Evolutionary conservation across 2,888 invertebrate species (phyloP), one percentile per base, ranked within the genome.

Genomic region (Itoplectis maculator): DNA sequence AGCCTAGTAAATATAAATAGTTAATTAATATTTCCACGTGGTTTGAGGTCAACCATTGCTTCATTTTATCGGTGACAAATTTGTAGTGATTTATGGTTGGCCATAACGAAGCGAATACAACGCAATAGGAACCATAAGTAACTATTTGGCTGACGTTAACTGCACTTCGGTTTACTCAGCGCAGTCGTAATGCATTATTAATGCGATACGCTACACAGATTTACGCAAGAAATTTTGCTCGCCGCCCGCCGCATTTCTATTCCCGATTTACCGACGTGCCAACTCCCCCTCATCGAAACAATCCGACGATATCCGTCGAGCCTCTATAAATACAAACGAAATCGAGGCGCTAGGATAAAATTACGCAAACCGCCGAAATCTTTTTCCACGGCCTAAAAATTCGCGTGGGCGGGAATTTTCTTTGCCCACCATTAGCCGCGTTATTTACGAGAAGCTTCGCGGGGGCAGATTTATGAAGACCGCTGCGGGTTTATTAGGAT

Each of bases 361-460:
- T 54, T 2, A n/a, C 35, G n/a, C n/a, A 59, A 35, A 59, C 2
- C 23, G 54, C n/a, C 9, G 29, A 23, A 29, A 59, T 59, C 13
- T 15, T n/a, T 59, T 35, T 59, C 29, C 2, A 2, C 29, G 35
- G 5, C n/a, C n/a, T 35, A 23, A 11, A 15, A 5, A 59, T 59
- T 35, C 1, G 8, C 15, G 59, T 59, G 59, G 35, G 59, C 7
- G 35, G 59, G 23, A 29, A 13, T n/a, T n/a, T n/a, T n/a, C n/a
- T n/a, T n/a, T n/a, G n/a, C n/a, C 4, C 29, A 5, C n/a, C 35
- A 15, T 29, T 13, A 29, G 59, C 7, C 15, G 59, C 15, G 59
- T 59, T 59, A 59, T 59, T 59, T 37, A 59, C n/a, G 59, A 59
- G 35, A 59, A 59, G n/a, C 7, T 37, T 2, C n/a, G n/a, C n/a